Evolutionary conservation across 1,140 invertebrate species (phyloP).

Genomic region (Drosophila prosaltans): DNA sequence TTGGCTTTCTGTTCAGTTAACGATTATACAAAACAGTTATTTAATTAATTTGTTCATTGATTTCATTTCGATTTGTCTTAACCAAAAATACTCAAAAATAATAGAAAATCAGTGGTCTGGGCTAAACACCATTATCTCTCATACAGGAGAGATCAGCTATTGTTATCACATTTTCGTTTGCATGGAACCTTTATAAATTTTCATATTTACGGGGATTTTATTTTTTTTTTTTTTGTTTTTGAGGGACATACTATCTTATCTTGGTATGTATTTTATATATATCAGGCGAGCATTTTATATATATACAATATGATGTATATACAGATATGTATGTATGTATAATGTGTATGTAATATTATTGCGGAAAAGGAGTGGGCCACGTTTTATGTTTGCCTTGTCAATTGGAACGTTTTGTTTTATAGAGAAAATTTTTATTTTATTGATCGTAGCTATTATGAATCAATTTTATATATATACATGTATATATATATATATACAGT

Average conservation of each 20-base stretch:
- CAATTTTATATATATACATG: constrained; percentile 11
- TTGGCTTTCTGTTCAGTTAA: too few species aligned
- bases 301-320: background rate
- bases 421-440: constrained; percentile 54
- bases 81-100: constrained; percentile 10
- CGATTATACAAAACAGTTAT: too few species aligned
- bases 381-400: constrained; percentile 45
- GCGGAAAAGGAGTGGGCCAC: background rate
- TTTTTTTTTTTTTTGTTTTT: constrained; percentile 14
- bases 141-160: constrained; percentile 31
- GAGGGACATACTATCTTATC: constrained; percentile 9
- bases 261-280: constrained; percentile 1
- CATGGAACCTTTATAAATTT: constrained; percentile 6
- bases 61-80: background rate
- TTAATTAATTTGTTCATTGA: too few species aligned
- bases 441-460: constrained; percentile 34
- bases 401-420: constrained; percentile 51
- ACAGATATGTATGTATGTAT: too few species aligned
- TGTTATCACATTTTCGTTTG: constrained; percentile 28
- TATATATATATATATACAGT: constrained; percentile 25
- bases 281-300: constrained; percentile 1
- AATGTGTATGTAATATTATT: constrained; percentile 9
- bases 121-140: constrained; percentile 38
- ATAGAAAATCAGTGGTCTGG: background rate
- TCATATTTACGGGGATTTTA: constrained; percentile 16